phyloP scores from a whole-genome alignment of 2,113 vertebrate species.

The Corythornis vintsioides region DNA sequence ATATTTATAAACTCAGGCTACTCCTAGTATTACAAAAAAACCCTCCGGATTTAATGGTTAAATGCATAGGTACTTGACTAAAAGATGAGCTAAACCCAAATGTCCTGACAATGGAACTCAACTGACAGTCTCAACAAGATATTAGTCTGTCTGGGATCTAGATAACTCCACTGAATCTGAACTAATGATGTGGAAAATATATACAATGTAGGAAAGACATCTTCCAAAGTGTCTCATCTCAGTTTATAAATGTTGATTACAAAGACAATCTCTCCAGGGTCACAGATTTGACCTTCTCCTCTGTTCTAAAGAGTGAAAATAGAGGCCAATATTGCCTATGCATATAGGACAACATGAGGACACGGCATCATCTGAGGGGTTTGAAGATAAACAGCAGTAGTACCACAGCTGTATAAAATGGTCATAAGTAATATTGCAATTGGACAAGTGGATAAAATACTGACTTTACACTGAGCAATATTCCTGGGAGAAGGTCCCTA shows the following conservation, averaged over 20 bases:
- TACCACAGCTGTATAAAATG: constrained; percentile 63
- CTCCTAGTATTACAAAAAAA: not conserved
- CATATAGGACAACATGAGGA: not conserved
- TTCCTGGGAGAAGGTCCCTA: constrained; percentile 39
- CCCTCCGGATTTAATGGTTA: not conserved
- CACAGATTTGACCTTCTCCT: not conserved
- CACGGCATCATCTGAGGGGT: not conserved
- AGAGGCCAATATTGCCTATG: not conserved
- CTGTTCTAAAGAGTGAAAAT: not conserved
- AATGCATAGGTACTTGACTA: not conserved
- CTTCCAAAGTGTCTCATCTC: not conserved
- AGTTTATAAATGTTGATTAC: not conserved
- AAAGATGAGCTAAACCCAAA: not conserved
- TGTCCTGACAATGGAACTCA: not conserved
- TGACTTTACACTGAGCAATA: constrained; percentile 43
- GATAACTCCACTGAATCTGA: not conserved
- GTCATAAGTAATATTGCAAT: constrained; percentile 64
- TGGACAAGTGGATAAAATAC: constrained; percentile 55
- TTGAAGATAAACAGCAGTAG: constrained; percentile 71
- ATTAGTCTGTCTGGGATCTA: not conserved
- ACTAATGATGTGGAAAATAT: not conserved
- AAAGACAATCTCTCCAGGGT: not conserved
- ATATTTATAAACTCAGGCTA: not conserved
- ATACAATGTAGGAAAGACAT: not conserved
- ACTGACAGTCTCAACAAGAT: not conserved